These are phyloP conservation scores for Zaprionus obscuricornis DNA, from an alignment of 2,888 invertebrate species.

Conservation along the genomic window DNA sequence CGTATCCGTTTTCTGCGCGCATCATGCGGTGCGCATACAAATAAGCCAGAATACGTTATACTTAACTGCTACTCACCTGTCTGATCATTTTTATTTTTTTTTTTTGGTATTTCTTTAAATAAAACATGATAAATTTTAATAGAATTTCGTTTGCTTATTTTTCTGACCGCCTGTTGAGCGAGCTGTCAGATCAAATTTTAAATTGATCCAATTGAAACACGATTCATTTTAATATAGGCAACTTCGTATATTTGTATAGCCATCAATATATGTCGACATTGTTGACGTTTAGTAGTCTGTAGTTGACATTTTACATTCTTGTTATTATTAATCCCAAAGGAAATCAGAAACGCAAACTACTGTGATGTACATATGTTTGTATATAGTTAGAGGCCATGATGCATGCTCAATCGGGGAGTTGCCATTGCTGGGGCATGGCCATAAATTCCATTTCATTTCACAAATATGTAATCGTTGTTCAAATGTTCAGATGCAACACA, in stretches of 20 bases:
- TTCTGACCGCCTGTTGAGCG: slow-evolving; percentile 30
- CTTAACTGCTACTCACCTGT: slow-evolving; percentile 7
- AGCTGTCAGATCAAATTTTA: slow-evolving; percentile 40
- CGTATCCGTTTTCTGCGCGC: slow-evolving; percentile 45
- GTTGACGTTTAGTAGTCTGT: too few relatives aligned
- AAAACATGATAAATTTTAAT: slow-evolving; percentile 61
- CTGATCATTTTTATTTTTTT: slow-evolving; percentile 40
- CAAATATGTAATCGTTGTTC: slow-evolving; percentile 75
- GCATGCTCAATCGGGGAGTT: slow-evolving; percentile 18
- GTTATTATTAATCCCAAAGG: slow-evolving; percentile 34
- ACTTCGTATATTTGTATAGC: neutral
- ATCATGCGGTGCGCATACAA: slow-evolving; percentile 61
- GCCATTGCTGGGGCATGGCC: slow-evolving; percentile 40
- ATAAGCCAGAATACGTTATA: slow-evolving; percentile 34
- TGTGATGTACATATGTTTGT: slow-evolving; percentile 34
- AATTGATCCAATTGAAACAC: slow-evolving; percentile 22
- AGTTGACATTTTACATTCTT: slow-evolving; percentile 44
- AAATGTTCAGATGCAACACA: slow-evolving; percentile 43
- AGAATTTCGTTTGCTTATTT: slow-evolving; percentile 43
- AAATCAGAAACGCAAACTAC: too few relatives aligned
- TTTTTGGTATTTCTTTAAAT: slow-evolving; percentile 54
- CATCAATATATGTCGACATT: too few relatives aligned
- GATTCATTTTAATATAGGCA: slow-evolving; percentile 14
- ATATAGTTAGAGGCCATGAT: slow-evolving; percentile 38
- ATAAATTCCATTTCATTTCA: slow-evolving; percentile 71